These are phyloP conservation scores for Dysidea cf. avara DNA, from an alignment of 37 sponge, comb jelly and placozoan genomes.

Conservation along the genomic window DNA sequence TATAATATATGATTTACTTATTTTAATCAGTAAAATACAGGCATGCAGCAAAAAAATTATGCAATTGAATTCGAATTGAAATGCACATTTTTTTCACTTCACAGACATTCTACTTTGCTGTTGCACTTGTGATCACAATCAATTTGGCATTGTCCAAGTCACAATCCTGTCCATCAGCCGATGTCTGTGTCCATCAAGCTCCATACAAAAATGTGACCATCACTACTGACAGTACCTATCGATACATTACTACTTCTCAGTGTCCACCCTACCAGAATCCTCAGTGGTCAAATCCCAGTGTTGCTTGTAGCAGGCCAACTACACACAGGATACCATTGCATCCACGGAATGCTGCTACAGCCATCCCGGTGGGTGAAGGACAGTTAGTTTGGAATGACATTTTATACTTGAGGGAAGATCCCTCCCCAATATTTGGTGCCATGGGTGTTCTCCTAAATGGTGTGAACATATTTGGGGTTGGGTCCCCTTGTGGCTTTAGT, in stretches of 20 bases:
- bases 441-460: conserved; percentile 65
- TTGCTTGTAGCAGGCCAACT: conserved; percentile 23
- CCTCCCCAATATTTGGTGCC: conserved; percentile 51
- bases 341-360: conserved; percentile 17
- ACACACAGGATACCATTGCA: conserved; percentile 31
- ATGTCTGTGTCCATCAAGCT: background rate
- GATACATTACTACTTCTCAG: conserved; percentile 17
- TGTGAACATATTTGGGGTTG: conserved; percentile 68
- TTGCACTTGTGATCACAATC: too few relatives aligned
- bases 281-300: conserved; percentile 45
- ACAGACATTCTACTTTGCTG: too few relatives aligned
- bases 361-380: conserved; percentile 50
- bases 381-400: conserved; percentile 24
- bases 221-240: conserved; percentile 17
- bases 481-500: conserved; percentile 71
- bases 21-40: too few relatives aligned
- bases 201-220: conserved; percentile 20
- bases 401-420: conserved; percentile 57
- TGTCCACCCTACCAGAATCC: conserved; percentile 68
- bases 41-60: too few relatives aligned
- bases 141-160: too few relatives aligned
- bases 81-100: too few relatives aligned
- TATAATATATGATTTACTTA: too few relatives aligned
- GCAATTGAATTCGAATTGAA: too few relatives aligned
- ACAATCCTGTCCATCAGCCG: background rate